Conservation (phyloP, 2,113 vertebrate species). For the Melanostigma gelatinosum region DNA sequence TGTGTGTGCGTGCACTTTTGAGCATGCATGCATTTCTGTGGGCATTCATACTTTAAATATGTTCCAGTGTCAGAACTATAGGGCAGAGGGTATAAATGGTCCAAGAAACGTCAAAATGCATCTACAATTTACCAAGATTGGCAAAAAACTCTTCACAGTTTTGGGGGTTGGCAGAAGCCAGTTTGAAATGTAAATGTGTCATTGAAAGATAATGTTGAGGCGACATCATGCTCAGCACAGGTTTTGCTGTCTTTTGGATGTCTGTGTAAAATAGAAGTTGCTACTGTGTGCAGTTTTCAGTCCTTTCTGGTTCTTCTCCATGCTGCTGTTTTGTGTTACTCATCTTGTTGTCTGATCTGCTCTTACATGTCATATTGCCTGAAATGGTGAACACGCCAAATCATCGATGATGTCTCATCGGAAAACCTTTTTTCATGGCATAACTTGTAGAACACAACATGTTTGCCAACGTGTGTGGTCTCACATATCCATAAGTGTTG, state of each 20-base stretch:
- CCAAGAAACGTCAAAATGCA: constrained; percentile 8
- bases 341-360: not conserved
- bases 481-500: not conserved
- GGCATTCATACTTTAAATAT: constrained; percentile 5
- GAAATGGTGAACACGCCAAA: not conserved
- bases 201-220: not conserved
- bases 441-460: not conserved
- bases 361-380: not conserved
- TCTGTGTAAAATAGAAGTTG: not conserved
- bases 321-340: not conserved
- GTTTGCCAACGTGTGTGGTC: too few relatives aligned
- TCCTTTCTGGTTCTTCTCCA: not conserved
- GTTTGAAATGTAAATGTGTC: not conserved
- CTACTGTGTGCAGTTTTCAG: not conserved
- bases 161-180: not conserved
- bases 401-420: too few relatives aligned
- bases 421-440: not conserved
- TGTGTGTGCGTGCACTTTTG: constrained; percentile 8
- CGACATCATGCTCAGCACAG: not conserved
- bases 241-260: not conserved
- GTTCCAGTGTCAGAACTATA: constrained; percentile 31
- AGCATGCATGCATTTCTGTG: constrained; percentile 5
- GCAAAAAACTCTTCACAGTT: not conserved
- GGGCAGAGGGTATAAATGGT: not conserved
- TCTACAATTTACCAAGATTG: not conserved